A percentile compares a stretch with the other conserved stretches of the same genome.
These are phyloP conservation scores for Lagothrix lagotricha DNA, from an alignment of 2,797 vertebrate species.

Conservation along the genomic window DNA sequence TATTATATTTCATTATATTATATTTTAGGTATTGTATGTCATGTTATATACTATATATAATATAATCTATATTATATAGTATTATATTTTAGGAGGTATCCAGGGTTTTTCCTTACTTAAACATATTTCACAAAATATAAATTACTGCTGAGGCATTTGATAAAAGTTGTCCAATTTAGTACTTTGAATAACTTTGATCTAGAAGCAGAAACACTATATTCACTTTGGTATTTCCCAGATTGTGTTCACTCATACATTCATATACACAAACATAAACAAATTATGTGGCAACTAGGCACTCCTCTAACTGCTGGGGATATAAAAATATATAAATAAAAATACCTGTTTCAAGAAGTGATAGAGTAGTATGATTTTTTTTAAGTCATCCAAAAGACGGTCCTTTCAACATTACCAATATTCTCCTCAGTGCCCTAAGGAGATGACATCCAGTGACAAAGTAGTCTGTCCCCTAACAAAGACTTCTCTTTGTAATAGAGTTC, in stretches of 20 bases:
- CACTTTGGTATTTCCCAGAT: neutral
- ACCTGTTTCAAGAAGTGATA: neutral
- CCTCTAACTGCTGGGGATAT: neutral
- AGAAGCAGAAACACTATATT: neutral
- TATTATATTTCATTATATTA: neutral
- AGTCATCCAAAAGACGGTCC: neutral
- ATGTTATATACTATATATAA: neutral
- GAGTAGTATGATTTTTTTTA: neutral
- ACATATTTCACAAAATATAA: constrained; percentile 14
- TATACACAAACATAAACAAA: neutral
- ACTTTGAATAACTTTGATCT: neutral
- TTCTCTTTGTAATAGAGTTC: neutral
- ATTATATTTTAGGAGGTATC: constrained; percentile 40
- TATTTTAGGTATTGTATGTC: constrained; percentile 15
- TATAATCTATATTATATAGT: neutral
- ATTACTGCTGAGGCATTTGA: neutral
- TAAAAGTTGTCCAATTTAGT: neutral
- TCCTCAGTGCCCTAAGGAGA: neutral
- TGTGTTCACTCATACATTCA: neutral
- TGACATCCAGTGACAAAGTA: neutral
- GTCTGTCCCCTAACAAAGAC: neutral
- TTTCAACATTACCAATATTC: neutral
- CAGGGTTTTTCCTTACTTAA: neutral
- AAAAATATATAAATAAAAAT: neutral
- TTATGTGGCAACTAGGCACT: neutral